Conservation (phyloP, 2,888 invertebrate species). For the Plemyria rubiginata region DNA sequence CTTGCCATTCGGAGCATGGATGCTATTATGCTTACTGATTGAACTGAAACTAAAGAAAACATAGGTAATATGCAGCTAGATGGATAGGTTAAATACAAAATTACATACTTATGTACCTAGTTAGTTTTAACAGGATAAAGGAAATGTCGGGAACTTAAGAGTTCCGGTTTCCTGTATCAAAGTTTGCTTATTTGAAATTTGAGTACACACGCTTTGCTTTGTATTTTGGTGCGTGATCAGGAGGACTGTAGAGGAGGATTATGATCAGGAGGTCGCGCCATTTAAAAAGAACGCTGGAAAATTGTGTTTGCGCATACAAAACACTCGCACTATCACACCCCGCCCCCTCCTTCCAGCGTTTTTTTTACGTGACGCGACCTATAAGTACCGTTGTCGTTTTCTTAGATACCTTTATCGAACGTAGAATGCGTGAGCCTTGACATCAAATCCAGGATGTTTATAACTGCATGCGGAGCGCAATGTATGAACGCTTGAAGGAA, state of each 20-base stretch:
- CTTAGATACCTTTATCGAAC: conserved; percentile 88
- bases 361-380: too few species aligned
- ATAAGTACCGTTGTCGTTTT: conserved; percentile 14
- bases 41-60: conserved; percentile 83
- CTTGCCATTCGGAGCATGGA: conserved; percentile 89
- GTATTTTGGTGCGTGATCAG: too few species aligned
- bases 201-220: background rate
- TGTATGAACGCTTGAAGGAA: conserved; percentile 92
- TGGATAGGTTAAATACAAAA: too few species aligned
- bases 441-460: conserved; percentile 84
- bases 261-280: too few species aligned
- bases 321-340: too few species aligned
- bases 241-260: too few species aligned
- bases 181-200: background rate
- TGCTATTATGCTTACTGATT: conserved; percentile 87
- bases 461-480: conserved; percentile 89
- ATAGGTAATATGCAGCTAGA: background rate
- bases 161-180: background rate
- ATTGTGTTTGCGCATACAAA: too few species aligned
- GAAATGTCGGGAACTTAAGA: background rate
- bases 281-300: too few species aligned
- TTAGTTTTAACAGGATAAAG: background rate
- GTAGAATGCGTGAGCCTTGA: conserved; percentile 83
- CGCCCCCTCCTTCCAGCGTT: too few species aligned
- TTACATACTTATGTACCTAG: background rate